phyloP scores from a whole-genome alignment of 1,140 invertebrate species.

The Arctopsyche grandis region DNA sequence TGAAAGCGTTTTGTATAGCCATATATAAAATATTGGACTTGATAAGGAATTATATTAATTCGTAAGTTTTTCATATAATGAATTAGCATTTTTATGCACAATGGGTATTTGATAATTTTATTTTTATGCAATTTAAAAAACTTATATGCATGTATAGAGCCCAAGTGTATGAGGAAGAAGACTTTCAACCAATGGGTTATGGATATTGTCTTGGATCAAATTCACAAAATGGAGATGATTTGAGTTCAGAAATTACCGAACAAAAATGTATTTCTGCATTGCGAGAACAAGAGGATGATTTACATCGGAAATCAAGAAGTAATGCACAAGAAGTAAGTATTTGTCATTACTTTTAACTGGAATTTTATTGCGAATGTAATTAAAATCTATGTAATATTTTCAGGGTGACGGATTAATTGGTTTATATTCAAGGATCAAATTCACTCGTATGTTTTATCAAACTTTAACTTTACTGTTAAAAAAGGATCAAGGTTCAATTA shows the following conservation, averaged over 20 bases:
- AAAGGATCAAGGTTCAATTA: constrained; percentile 62
- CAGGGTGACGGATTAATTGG: constrained; percentile 72
- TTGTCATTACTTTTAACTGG: constrained; percentile 11
- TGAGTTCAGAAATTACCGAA: constrained; percentile 81
- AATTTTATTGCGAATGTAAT: not conserved
- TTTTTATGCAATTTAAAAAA: not conserved
- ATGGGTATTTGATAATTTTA: constrained; percentile 5
- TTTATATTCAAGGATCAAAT: constrained; percentile 83
- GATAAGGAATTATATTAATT: constrained; percentile 89
- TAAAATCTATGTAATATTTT: constrained; percentile 43
- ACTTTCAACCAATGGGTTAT: constrained; percentile 94
- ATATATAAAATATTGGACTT: constrained; percentile 92
- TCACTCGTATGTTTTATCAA: constrained; percentile 87
- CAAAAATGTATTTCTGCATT: constrained; percentile 83
- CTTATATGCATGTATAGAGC: constrained; percentile 61
- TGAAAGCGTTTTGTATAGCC: constrained; percentile 88
- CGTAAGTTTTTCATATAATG: no score
- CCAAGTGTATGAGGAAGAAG: constrained; percentile 93
- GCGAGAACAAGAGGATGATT: constrained; percentile 91
- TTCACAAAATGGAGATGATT: constrained; percentile 62
- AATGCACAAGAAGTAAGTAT: constrained; percentile 64
- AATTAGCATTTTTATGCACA: no score
- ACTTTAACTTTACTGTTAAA: constrained; percentile 75
- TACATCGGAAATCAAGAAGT: constrained; percentile 78
- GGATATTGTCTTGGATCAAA: constrained; percentile 84